Evolutionary conservation across 2,113 vertebrate species (phyloP), one percentile per base, ranked within the genome.

Genomic region (Struthidea cinerea): DNA sequence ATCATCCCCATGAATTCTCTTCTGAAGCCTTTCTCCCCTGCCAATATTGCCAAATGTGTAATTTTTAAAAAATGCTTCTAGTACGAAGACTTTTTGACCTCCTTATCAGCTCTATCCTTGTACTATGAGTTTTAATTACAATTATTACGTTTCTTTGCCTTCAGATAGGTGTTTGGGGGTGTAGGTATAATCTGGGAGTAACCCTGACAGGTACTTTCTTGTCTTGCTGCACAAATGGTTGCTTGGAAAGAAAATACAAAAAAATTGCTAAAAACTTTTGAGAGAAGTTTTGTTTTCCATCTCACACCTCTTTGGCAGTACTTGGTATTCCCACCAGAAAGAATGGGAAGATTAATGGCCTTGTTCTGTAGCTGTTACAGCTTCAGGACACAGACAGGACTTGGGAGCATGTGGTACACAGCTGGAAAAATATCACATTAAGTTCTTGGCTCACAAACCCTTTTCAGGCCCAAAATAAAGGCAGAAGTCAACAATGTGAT

Each of bases 91-190:
- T 19, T 50, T 22, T 14, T 19, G 20, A 24, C 39, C 12, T 73
- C 37, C 12, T 50, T 19, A 46, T 49, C 67, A 90, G 75, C 49
- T 44, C 8, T 26, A n/a, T 56, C 57, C 14, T 57, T 11, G 5
- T 27, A 22, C 27, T 33, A 39, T 3, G 6, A 32, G 49, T 92
- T 90, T 81, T 17, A 46, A 73, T 42, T 21, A 46, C 3, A 1
- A 33, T 37, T 76, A 57, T 11, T 32, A 52, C 14, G 24, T 50
- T 37, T 39, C 41, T 88, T 44, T 46, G n/a, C 47, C 50, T 73
- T 83, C 60, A 75, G n/a, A 32, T 52, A 39, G 0, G 0, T 0
- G 2, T 14, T 21, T 60, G 32, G 42, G 47, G 27, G 21, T 37
- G 9, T 28, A 78, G 42, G 13, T n/a, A 53, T 13, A n/a, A 85